Percentiles rank a stretch among this genome's conserved stretches.
Conservation (phyloP, 2,797 vertebrate species). For the Bufotes viridis region DNA sequence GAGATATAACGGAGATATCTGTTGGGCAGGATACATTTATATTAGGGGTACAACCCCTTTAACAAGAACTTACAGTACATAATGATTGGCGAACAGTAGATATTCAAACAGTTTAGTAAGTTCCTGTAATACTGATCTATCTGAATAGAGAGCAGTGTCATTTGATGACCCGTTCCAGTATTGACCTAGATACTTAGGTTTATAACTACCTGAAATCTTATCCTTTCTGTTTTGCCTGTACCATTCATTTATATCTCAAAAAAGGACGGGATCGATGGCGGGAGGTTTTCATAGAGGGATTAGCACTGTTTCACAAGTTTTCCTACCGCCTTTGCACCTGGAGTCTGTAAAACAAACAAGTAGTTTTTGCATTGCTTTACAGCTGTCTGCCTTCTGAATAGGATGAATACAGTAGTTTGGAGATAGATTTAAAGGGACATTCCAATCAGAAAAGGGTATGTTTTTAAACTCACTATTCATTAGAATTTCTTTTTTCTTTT, state of each 20-base stretch:
- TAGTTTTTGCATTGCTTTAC: neutral
- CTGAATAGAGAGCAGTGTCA: too few relatives aligned
- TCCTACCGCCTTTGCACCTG: slow-evolving; percentile 32
- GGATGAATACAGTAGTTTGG: neutral
- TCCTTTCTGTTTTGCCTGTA: slow-evolving; percentile 13
- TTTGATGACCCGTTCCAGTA: neutral
- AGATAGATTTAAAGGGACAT: too few relatives aligned
- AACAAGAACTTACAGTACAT: too few relatives aligned
- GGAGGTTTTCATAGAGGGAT: slow-evolving; percentile 23
- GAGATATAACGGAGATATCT: too few relatives aligned
- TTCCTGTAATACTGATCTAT: too few relatives aligned
- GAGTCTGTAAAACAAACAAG: slow-evolving; percentile 34
- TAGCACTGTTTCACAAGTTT: slow-evolving; percentile 3
- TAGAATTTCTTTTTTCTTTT: too few relatives aligned
- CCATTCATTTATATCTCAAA: neutral
- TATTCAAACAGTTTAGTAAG: too few relatives aligned
- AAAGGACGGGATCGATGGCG: neutral
- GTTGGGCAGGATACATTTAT: too few relatives aligned
- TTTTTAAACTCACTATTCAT: too few relatives aligned
- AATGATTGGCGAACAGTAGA: too few relatives aligned
- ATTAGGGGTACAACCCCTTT: too few relatives aligned
- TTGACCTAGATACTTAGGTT: neutral
- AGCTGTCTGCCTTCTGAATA: neutral
- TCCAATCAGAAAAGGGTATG: too few relatives aligned
- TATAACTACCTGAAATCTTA: neutral